Base-by-base conservation (phyloP, 2,113 vertebrate genomes). In the Abramis brama region DNA sequence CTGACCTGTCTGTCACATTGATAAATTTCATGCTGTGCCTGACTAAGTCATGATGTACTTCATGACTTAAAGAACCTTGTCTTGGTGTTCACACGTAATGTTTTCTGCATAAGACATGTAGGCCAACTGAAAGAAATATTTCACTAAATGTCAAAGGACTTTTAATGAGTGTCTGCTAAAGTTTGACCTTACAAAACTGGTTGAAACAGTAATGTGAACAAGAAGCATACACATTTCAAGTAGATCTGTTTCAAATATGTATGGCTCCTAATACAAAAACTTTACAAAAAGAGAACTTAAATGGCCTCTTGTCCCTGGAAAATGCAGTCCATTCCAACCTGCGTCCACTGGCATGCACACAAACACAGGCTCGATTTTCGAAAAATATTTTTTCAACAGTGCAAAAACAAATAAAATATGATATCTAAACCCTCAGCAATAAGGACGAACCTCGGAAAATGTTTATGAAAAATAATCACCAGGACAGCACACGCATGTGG, bases 381-480 rank as follows among this genome's bases (percentile, higher is more conserved):
- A 80, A 91, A 85, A 91, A 92, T 91, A 91, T 91, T 93, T 91
- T 89, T 88, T 68, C 70, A 88, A 89, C 92, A 88, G 91, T 87
- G 47, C 81, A 87, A 85, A 89, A 91, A 91, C 85, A 88, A 89
- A 90, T 91, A 90, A 93, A 92, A 90, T 91, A 85, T 60, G 84
- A 88, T 88, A 90, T 89, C 89, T 79, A 88, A 89, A 92, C 92
- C 93, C 91, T 90, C 93, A 93, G 94, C 90, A 91, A 92, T 87
- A 91, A 91, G 94, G 91, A 94, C 93, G 93, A 92, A 90, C 91
- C 90, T 87, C 86, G 85, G 84, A 93, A 93, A 95, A 92, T 93
- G 93, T 93, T 94, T 94, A 91, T 92, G 93, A 92, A 94, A 93
- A 92, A 94, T 93, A 94, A 95, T 94, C 94, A 94, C 90, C 90